Percentiles rank a stretch among this genome's conserved stretches.
Conservation (phyloP, 1,140 invertebrate species). For the Hermatobates lingyangjiaoensis region DNA sequence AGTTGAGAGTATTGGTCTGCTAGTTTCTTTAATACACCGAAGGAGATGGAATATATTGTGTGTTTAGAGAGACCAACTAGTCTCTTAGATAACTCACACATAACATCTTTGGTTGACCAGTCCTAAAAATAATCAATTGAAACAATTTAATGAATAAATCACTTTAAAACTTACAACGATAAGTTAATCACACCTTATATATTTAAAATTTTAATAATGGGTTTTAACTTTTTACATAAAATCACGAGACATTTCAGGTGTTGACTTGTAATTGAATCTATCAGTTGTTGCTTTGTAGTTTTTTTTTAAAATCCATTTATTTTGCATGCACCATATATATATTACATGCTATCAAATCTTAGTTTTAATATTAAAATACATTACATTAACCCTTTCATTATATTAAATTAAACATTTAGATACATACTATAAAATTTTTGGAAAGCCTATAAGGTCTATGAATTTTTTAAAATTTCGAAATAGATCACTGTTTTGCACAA, state of each 20-base stretch:
- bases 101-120: neutral
- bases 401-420: no score
- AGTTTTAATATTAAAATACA: no score
- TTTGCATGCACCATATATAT: neutral
- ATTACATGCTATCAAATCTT: neutral
- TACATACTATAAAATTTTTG: no score
- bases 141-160: neutral
- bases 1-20: no score
- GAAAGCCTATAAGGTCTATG: no score
- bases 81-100: neutral
- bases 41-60: neutral
- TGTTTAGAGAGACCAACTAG: neutral
- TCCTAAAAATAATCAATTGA: neutral
- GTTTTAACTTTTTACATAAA: neutral
- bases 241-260: neutral
- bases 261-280: neutral
- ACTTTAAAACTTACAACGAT: neutral
- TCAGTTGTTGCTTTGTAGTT: neutral
- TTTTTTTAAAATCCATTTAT: neutral
- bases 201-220: neutral
- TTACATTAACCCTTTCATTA: no score
- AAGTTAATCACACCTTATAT: neutral
- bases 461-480: no score
- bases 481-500: no score
- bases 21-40: slow-evolving; percentile 3